phyloP scores from a whole-genome alignment of 2,888 invertebrate species.

The Polydrusus cervinus region DNA sequence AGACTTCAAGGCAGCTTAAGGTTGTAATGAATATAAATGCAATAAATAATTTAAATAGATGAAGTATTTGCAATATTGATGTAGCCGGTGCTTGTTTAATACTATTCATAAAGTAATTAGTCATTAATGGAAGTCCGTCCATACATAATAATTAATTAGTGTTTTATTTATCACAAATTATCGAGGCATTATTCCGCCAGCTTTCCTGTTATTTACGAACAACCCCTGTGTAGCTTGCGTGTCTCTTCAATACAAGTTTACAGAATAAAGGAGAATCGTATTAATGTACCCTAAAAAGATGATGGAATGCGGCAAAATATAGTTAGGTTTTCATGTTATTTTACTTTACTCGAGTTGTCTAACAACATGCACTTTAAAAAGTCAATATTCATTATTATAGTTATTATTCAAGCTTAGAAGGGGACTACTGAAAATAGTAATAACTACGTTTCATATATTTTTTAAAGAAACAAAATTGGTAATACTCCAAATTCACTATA shows the following conservation, averaged over 20 bases:
- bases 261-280: constrained; percentile 43
- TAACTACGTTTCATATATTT: too few species aligned
- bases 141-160: constrained; percentile 56
- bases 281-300: constrained; percentile 40
- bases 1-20: too few species aligned
- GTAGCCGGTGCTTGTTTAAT: constrained; percentile 32
- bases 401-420: too few species aligned
- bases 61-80: constrained; percentile 36
- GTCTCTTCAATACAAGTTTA: constrained; percentile 29
- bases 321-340: constrained; percentile 37
- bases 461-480: too few species aligned
- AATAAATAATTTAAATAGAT: constrained; percentile 31
- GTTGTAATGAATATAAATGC: too few species aligned
- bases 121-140: constrained; percentile 45
- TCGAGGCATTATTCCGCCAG: constrained; percentile 57
- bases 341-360: neutral
- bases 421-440: too few species aligned
- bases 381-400: neutral
- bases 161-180: constrained; percentile 60
- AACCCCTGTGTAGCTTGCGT: constrained; percentile 38
- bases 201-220: constrained; percentile 37
- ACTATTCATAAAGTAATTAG: constrained; percentile 6
- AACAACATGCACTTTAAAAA: constrained; percentile 6
- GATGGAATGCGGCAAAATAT: constrained; percentile 43
- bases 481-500: too few species aligned